Conservation (phyloP, 2,113 vertebrate genomes). For the Pseudopipra pipra region DNA sequence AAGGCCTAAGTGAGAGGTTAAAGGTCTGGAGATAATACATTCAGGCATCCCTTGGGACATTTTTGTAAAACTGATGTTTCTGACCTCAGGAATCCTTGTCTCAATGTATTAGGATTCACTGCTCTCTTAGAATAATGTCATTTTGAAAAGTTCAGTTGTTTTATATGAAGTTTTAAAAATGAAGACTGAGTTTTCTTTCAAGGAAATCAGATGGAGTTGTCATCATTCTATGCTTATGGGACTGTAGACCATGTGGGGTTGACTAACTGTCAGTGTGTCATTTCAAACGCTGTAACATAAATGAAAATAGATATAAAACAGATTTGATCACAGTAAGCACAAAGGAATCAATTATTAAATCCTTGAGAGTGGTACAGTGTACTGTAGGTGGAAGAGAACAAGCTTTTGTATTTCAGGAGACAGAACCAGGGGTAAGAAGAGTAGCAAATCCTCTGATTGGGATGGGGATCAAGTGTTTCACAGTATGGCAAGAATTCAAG, state of each 20-base stretch:
- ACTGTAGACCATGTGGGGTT: neutral
- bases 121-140: constrained; percentile 53
- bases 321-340: neutral
- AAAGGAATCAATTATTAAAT: neutral
- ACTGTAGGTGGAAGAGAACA: neutral
- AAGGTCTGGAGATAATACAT: constrained; percentile 66
- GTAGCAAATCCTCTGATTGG: neutral
- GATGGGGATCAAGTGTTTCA: neutral
- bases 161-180: constrained; percentile 36
- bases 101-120: constrained; percentile 58
- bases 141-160: constrained; percentile 64
- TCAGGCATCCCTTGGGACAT: constrained; percentile 55
- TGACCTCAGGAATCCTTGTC: constrained; percentile 63
- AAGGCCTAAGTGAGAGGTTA: constrained; percentile 61
- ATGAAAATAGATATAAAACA: neutral
- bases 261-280: neutral
- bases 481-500: neutral
- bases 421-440: neutral
- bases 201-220: neutral
- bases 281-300: neutral
- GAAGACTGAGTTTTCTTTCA: constrained; percentile 19
- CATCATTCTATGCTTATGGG: neutral
- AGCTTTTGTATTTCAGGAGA: neutral
- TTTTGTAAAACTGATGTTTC: constrained; percentile 66
- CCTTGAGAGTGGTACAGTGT: neutral